A percentile compares a stretch with the other conserved stretches of the same genome.
Evolutionary conservation across 2,797 vertebrate species (phyloP).

Genomic region (Crenichthys baileyi): DNA sequence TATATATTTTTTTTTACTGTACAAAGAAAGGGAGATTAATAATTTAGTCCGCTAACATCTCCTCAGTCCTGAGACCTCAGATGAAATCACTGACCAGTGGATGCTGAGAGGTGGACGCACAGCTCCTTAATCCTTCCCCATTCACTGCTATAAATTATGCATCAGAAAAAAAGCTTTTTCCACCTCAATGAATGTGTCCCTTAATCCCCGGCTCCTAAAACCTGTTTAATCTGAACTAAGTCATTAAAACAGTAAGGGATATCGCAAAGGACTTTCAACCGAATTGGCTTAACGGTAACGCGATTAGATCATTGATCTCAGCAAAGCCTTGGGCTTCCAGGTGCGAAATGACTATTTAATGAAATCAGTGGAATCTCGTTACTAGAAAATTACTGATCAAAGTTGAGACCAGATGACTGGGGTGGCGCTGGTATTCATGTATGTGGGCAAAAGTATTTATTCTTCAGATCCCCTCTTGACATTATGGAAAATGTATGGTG

Average conservation of each 20-base stretch:
- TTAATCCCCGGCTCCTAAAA: slow-evolving; percentile 81
- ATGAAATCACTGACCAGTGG: slow-evolving; percentile 69
- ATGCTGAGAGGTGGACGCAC: slow-evolving; percentile 56
- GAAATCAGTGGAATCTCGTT: slow-evolving; percentile 85
- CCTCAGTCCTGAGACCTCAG: slow-evolving; percentile 39
- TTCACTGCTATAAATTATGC: slow-evolving; percentile 76
- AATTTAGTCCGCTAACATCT: slow-evolving; percentile 19
- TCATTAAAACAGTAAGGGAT: slow-evolving; percentile 85
- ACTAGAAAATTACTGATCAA: slow-evolving; percentile 86
- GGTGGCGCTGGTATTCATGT: slow-evolving; percentile 68
- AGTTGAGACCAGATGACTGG: slow-evolving; percentile 77
- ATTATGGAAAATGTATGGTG: slow-evolving; percentile 62
- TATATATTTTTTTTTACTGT: slow-evolving; percentile 1
- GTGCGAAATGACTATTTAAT: slow-evolving; percentile 84
- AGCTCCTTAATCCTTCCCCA: slow-evolving; percentile 68
- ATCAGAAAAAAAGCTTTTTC: slow-evolving; percentile 71
- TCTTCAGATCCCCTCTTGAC: slow-evolving; percentile 75
- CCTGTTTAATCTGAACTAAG: slow-evolving; percentile 82
- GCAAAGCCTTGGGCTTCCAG: slow-evolving; percentile 81
- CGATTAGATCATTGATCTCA: slow-evolving; percentile 86
- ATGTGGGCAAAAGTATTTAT: slow-evolving; percentile 76
- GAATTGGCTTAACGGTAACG: slow-evolving; percentile 81
- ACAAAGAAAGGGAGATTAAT: slow-evolving; percentile 18
- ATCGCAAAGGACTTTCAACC: slow-evolving; percentile 83
- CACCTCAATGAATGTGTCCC: slow-evolving; percentile 76